Evolutionary conservation across 35 echinoderm and acorn worm species (phyloP), one percentile per base, ranked within the genome.

Genomic region (Ophiothrix spiculata): DNA sequence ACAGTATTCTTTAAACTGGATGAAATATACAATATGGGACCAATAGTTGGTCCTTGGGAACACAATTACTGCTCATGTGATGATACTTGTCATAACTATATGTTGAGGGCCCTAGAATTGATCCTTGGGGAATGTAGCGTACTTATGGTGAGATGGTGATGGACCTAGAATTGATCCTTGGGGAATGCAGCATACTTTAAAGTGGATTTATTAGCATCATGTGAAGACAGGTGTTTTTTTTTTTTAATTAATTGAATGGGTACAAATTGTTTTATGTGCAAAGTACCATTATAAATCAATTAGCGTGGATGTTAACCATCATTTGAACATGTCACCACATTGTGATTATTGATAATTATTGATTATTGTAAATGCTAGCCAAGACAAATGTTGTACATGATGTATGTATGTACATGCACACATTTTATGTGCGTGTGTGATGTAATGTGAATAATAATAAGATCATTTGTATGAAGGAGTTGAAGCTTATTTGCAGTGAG

Each of bases 371-470:
- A 69, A 69, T 69, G 23, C 17, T 69, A 69, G 23, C 60, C 60
- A 28, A 69, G 60, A 69, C 2, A 2, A 4, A 25, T 15, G 29
- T 15, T 69, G 60, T 69, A 69, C 60, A 69, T 69, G 60, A 69
- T 69, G 60, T 69, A n/a, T 69, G 1, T 69, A 69, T 69, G 60
- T 69, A 69, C 60, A 49, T 28, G 25, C 29, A 69, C 60, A 69
- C 60, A 15, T 69, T 69, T 49, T 49, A 10, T 69, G 17, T 69
- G 60, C 29, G 60, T 69, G 29, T 69, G 60, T 69, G 60, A 12
- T 69, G 60, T 69, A 69, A 69, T 69, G 60, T 69, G 60, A 15
- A 69, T 69, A 69, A 69, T 69, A 69, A 12, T 69, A n/a, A n/a
- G 16, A 25, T 15, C 16, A 69, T 69, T 4, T n/a, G n/a, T n/a